Evolutionary conservation across 2,113 vertebrate species (phyloP).

Genomic region (Sander lucioperca): DNA sequence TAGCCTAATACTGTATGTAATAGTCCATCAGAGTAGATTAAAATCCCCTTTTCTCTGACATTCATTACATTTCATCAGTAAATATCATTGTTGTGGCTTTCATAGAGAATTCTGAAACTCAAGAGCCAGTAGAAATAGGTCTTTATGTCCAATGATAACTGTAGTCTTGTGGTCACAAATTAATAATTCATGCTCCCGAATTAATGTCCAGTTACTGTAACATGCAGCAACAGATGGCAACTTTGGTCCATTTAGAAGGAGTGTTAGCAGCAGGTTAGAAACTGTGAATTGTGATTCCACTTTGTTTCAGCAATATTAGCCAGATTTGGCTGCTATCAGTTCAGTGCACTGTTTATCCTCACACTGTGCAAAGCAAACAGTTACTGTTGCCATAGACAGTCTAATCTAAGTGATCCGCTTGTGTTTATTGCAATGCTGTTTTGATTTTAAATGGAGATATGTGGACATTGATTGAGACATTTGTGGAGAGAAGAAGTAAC

Average conservation of each 20-base stretch:
- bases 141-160: background rate
- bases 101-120: background rate
- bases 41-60: conserved; percentile 25
- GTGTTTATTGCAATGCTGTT: background rate
- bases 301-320: no score
- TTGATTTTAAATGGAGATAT: no score
- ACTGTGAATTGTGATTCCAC: no score
- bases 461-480: no score
- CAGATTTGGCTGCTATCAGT: no score
- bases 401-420: background rate
- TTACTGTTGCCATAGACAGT: no score
- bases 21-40: conserved; percentile 34
- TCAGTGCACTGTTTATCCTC: no score
- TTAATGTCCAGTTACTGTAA: background rate
- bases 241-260: no score
- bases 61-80: conserved; percentile 15
- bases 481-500: no score
- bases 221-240: background rate
- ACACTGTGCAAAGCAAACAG: no score
- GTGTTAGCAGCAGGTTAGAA: no score
- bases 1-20: background rate
- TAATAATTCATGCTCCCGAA: background rate
- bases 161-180: background rate
- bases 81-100: conserved; percentile 27
- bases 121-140: background rate